Evolutionary conservation across 2,888 invertebrate genomes (phyloP).

Genomic region (Drosophila multiciliata): DNA sequence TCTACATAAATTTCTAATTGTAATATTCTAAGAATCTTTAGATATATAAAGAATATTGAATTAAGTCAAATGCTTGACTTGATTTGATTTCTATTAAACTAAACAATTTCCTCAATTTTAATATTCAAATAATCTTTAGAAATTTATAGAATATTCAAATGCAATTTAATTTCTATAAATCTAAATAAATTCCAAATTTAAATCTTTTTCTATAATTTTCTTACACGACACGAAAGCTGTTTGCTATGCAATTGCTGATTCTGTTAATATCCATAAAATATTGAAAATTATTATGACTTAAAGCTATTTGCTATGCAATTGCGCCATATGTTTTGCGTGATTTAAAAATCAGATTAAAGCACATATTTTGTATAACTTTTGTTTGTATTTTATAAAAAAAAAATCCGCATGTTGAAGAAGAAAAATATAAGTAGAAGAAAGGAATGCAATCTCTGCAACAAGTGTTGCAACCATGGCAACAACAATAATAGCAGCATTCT

Average conservation of each 20-base stretch:
- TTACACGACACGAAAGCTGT: not conserved
- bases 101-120: not conserved
- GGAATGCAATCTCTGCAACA: constrained; percentile 43
- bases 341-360: constrained; percentile 15
- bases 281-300: not conserved
- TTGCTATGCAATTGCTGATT: not conserved
- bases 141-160: too few species aligned
- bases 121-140: not conserved
- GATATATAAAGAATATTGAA: too few species aligned
- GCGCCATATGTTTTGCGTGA: constrained; percentile 7
- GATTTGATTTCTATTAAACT: not conserved
- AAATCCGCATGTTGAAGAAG: too few species aligned
- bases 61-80: not conserved
- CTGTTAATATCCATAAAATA: too few species aligned
- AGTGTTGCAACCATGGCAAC: constrained; percentile 53
- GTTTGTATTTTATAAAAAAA: not conserved
- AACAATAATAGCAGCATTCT: constrained; percentile 16
- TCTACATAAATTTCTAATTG: too few species aligned
- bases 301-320: not conserved
- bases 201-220: not conserved
- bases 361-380: constrained; percentile 7
- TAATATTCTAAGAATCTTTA: too few species aligned
- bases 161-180: not conserved
- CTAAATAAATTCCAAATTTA: not conserved
- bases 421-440: not conserved